phyloP scores from a whole-genome alignment of 2,888 invertebrate species.

The Microchrysa polita region DNA sequence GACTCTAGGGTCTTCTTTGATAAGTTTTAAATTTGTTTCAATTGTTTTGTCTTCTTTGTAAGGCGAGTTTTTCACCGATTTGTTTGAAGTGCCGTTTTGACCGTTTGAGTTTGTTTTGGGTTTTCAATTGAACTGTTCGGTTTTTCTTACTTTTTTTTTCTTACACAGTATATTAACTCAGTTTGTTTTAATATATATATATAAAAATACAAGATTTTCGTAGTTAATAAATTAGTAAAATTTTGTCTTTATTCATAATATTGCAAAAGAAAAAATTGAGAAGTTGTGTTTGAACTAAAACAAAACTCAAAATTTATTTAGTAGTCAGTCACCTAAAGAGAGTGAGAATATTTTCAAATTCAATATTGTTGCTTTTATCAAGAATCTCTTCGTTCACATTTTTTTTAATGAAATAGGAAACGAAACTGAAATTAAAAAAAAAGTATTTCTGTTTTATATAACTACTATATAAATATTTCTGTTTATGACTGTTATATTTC shows the following conservation, averaged over 20 bases:
- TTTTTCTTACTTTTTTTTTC: constrained; percentile 17
- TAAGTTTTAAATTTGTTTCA: constrained; percentile 12
- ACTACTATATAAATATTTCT: no score
- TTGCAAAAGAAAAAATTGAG: no score
- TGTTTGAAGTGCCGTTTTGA: constrained; percentile 27
- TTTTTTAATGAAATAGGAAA: not conserved
- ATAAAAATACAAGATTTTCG: not conserved
- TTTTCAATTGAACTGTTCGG: constrained; percentile 23
- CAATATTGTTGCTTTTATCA: no score
- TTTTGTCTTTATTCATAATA: not conserved
- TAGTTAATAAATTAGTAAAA: constrained; percentile 13
- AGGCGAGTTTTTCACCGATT: no score
- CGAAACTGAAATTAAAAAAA: no score
- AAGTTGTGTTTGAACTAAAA: no score
- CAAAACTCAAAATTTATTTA: no score
- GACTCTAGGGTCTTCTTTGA: constrained; percentile 21
- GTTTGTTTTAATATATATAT: no score
- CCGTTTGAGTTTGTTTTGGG: not conserved
- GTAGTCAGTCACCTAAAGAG: no score
- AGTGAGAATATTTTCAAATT: no score
- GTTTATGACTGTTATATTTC: constrained; percentile 47
- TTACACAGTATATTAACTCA: constrained; percentile 41
- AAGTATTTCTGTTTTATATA: no score
- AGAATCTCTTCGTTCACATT: constrained; percentile 42
- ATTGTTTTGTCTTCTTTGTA: not conserved